Evolutionary conservation across 2,888 invertebrate genomes (phyloP).

Genomic region (Pandemis heparana): DNA sequence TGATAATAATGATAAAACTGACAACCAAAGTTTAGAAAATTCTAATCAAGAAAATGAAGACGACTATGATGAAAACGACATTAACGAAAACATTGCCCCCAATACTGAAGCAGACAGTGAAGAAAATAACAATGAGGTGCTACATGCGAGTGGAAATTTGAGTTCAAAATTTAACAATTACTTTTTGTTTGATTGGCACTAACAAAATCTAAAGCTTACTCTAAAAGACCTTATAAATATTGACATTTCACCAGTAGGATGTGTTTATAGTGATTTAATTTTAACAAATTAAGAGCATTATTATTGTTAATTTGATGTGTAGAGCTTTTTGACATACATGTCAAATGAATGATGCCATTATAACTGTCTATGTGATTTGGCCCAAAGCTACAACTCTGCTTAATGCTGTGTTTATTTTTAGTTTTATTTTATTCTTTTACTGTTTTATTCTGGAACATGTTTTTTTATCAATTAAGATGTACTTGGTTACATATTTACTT

Average conservation of each 20-base stretch:
- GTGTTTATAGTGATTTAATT: neutral
- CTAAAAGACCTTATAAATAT: slow-evolving; percentile 43
- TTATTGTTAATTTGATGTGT: neutral
- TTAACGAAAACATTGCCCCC: slow-evolving; percentile 56
- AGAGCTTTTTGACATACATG: neutral
- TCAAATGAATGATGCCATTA: neutral
- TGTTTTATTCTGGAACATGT: neutral
- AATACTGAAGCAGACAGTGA: slow-evolving; percentile 37
- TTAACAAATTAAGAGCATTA: neutral
- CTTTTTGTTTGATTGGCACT: slow-evolving; percentile 66
- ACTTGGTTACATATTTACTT: neutral
- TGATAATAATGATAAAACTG: slow-evolving; percentile 31
- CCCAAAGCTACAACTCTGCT: neutral
- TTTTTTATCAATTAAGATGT: neutral
- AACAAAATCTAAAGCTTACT: slow-evolving; percentile 60
- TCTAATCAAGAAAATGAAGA: slow-evolving; percentile 6
- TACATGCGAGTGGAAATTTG: slow-evolving; percentile 49
- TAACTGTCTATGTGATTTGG: neutral
- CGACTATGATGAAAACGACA: slow-evolving; percentile 61
- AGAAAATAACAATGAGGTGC: slow-evolving; percentile 59
- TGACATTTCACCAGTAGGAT: neutral
- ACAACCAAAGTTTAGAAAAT: slow-evolving; percentile 45
- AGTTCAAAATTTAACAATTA: slow-evolving; percentile 31
- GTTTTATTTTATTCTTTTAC: neutral
- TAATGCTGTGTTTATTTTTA: slow-evolving; percentile 1